Conservation (phyloP, 2,113 vertebrate genomes). For the Cairina moschata region DNA sequence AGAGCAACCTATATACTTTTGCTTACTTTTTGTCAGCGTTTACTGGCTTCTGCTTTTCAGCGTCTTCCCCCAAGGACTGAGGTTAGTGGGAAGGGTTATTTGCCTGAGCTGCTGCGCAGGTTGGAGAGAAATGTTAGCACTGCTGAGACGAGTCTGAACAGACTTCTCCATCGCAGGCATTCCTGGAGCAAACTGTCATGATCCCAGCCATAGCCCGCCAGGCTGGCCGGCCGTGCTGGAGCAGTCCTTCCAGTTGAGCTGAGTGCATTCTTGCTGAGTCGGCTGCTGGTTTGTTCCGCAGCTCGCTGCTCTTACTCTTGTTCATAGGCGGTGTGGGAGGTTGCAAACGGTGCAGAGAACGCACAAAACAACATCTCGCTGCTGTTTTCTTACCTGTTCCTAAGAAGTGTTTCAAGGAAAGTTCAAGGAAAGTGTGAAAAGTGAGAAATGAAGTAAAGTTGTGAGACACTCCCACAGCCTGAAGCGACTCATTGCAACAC, state of each 20-base stretch:
- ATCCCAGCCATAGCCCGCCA: background rate
- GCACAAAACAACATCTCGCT: background rate
- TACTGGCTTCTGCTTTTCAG: background rate
- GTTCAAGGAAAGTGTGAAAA: background rate
- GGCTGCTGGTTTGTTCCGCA: background rate
- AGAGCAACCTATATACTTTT: background rate
- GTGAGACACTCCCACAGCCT: background rate
- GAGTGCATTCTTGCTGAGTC: background rate
- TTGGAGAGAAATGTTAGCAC: background rate
- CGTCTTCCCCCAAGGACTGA: fast-evolving
- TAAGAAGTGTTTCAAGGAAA: background rate
- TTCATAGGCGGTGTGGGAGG: background rate
- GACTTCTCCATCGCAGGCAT: background rate
- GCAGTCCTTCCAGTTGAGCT: background rate
- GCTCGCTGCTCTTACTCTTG: background rate
- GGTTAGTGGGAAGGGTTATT: background rate
- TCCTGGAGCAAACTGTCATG: background rate
- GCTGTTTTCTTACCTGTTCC: fast-evolving
- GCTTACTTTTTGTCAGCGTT: background rate
- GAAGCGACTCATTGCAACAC: background rate
- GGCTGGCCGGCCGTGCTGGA: background rate
- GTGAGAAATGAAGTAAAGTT: background rate
- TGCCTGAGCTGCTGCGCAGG: background rate
- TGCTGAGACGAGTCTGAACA: slow-evolving; percentile 41
- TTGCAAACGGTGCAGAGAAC: background rate